These are phyloP conservation scores for Bombus breviceps DNA, from an alignment of 1,140 invertebrate species.

Conservation along the genomic window DNA sequence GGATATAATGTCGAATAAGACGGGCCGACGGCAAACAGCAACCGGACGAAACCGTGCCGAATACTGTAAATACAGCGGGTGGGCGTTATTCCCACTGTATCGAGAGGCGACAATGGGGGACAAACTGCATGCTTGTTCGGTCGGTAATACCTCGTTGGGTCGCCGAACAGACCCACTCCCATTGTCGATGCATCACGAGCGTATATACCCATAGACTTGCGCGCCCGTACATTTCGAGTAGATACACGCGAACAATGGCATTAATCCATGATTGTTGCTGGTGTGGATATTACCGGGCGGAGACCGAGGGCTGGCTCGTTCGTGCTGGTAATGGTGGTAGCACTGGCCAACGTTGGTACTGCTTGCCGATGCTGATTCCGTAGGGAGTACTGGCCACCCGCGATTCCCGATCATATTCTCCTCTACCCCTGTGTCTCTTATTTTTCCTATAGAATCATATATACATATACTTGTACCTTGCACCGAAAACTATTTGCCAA, in stretches of 20 bases:
- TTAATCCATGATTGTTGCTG: slow-evolving; percentile 79
- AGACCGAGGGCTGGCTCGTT: slow-evolving; percentile 45
- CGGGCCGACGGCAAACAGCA: slow-evolving; percentile 68
- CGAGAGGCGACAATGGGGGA: slow-evolving; percentile 74
- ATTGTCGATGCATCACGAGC: slow-evolving; percentile 79
- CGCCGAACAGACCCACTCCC: slow-evolving; percentile 76
- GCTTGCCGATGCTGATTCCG: not conserved
- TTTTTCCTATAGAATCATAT: not conserved
- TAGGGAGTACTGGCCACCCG: not conserved
- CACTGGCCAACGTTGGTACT: not conserved
- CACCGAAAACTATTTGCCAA: not conserved
- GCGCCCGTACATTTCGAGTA: slow-evolving; percentile 77
- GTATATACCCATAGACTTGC: slow-evolving; percentile 67
- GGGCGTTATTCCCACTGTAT: slow-evolving; percentile 78
- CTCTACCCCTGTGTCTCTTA: not conserved
- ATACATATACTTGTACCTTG: not conserved
- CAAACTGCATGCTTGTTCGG: slow-evolving; percentile 80
- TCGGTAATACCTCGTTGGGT: slow-evolving; percentile 80
- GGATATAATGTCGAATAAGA: slow-evolving; percentile 68
- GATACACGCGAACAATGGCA: slow-evolving; percentile 76
- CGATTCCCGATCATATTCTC: not conserved
- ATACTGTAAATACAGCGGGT: slow-evolving; percentile 72
- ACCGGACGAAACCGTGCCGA: slow-evolving; percentile 66
- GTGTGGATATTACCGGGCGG: slow-evolving; percentile 68
- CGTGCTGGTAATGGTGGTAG: slow-evolving; percentile 20